phyloP scores from a whole-genome alignment of 2,113 vertebrate genomes.

The Poeciliopsis prolifica region DNA sequence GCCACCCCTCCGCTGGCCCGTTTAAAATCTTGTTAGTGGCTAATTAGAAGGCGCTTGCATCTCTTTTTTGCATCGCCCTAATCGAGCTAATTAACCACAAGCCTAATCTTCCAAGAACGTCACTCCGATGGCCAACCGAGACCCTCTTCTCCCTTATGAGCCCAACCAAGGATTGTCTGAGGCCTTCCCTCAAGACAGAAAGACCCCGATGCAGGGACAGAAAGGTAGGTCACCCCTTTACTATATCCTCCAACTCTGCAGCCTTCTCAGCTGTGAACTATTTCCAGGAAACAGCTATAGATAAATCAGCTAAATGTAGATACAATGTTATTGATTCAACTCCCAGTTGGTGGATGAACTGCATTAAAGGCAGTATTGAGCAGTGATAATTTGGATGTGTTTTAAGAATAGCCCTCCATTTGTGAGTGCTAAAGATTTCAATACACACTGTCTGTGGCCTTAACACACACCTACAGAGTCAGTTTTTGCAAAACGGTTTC shows the following conservation, averaged over 20 bases:
- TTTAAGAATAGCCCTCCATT: conserved; percentile 43
- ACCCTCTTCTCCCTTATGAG: conserved; percentile 61
- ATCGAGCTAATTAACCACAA: conserved; percentile 79
- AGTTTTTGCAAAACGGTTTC: conserved; percentile 30
- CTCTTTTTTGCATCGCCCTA: conserved; percentile 75
- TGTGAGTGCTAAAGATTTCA: conserved; percentile 35
- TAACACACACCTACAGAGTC: conserved; percentile 31
- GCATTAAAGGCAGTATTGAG: conserved; percentile 44
- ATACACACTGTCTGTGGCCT: conserved; percentile 13
- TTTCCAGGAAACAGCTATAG: conserved; percentile 54
- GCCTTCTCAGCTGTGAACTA: conserved; percentile 42
- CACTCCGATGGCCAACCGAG: conserved; percentile 65
- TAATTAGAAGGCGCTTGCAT: conserved; percentile 80
- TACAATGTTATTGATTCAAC: conserved; percentile 51
- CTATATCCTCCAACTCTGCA: conserved; percentile 25
- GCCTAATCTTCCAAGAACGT: conserved; percentile 79
- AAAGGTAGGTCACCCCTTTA: conserved; percentile 69
- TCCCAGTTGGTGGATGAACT: conserved; percentile 30
- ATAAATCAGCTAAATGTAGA: conserved; percentile 59
- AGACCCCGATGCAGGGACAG: conserved; percentile 63
- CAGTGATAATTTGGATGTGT: conserved; percentile 49
- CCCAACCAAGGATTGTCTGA: conserved; percentile 68
- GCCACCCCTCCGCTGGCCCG: conserved; percentile 75
- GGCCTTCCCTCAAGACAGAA: conserved; percentile 66
- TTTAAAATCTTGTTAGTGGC: conserved; percentile 82